Evolutionary conservation across 2,797 vertebrate species (phyloP), one percentile per base, ranked within the genome.

Genomic region (Sebastes kiyomatsui): DNA sequence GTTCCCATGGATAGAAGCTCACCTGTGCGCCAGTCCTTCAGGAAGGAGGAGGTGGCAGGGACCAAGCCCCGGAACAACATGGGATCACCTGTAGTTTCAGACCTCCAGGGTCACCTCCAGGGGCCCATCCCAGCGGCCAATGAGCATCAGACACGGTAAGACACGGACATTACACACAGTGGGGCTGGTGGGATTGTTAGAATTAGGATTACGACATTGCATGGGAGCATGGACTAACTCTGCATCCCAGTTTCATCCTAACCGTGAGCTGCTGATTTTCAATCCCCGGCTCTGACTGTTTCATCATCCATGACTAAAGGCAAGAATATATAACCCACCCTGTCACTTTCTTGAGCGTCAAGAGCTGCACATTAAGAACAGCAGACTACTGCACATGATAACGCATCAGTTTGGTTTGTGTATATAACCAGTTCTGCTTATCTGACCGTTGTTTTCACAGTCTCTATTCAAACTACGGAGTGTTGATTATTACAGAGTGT

Each of bases 121-220:
- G 96, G 96, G 76, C 92, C 95, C 3, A 81, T 96, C 20, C 89
- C 87, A 0, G 82, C 95, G 38, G 93, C 96, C 59, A 94, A 91
- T 92, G 98, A 99, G 78, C 97, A 96, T 84, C 97, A 98, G 87
- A 98, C 97, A 88, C 97, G 97, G 98, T 99, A 96, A 97, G 59
- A 54, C 33, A 20, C 22, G 1, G 13, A 27, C 38, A 8, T 69
- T 77, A 4, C 49, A 55, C 6, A 7, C 12, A 32, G 7, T 55
- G 35, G 33, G 42, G 52, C 30, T 28, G 32, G 49, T 14, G 30
- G 18, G 46, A 30, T 67, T 55, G 56, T 67, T 75, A 7, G 20
- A 35, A 68, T 67, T 42, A 60, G 32, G 65, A 79, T 60, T 16
- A 4, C 52, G 70, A 67, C 52, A 66, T 77, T 84, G 93, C 94